These are phyloP conservation scores for Gastrophysa polygoni DNA, from an alignment of 2,888 invertebrate species.

Conservation along the genomic window DNA sequence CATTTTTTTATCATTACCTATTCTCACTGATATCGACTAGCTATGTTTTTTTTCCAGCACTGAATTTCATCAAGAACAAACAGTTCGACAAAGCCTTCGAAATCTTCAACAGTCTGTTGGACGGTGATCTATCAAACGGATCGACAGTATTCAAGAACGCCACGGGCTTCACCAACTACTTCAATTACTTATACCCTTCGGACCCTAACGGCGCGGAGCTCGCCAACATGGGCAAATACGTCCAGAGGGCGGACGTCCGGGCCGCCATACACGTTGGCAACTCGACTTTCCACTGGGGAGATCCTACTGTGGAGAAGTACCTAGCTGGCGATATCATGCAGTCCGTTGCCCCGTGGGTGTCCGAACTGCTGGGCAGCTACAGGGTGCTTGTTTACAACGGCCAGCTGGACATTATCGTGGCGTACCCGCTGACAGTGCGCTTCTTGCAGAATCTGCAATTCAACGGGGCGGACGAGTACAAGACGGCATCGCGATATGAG, in stretches of 20 bases:
- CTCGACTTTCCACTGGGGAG: conserved; percentile 67
- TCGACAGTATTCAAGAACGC: conserved; percentile 72
- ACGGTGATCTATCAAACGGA: conserved; percentile 67
- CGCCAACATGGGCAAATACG: conserved; percentile 65
- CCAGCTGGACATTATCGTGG: conserved; percentile 89
- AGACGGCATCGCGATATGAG: conserved; percentile 66
- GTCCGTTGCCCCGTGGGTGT: conserved; percentile 75
- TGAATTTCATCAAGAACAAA: conserved; percentile 65
- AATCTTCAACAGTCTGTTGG: conserved; percentile 72
- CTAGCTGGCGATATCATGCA: conserved; percentile 81
- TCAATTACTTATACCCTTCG: conserved; percentile 71
- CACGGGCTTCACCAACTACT: conserved; percentile 79
- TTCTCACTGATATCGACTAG: too few species aligned
- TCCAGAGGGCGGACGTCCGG: conserved; percentile 68
- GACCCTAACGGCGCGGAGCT: conserved; percentile 59
- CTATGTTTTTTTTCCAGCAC: conserved; percentile 19
- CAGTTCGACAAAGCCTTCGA: conserved; percentile 74
- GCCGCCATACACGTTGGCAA: conserved; percentile 86
- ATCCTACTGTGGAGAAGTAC: conserved; percentile 69
- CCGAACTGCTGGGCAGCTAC: conserved; percentile 71
- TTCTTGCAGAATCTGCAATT: conserved; percentile 77
- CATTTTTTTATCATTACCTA: too few species aligned
- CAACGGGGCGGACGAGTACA: conserved; percentile 69
- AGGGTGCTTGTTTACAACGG: conserved; percentile 85
- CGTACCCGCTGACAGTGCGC: conserved; percentile 83